Conservation (phyloP, 2,888 invertebrate species). For the Phragmatobia fuliginosa region DNA sequence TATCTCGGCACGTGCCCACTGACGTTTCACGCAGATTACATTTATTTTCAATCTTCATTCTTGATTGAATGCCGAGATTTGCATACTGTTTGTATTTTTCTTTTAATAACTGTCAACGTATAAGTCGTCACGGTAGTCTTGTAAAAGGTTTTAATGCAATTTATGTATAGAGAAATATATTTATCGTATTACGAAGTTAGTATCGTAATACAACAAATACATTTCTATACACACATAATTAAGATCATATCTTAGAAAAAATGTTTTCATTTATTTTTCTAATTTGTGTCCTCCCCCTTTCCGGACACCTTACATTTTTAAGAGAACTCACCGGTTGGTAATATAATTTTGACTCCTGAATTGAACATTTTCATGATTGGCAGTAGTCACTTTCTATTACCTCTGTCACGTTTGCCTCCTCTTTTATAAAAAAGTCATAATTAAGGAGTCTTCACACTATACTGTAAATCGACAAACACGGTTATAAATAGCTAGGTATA, state of each 20-base stretch:
- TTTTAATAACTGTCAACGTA: slow-evolving; percentile 18
- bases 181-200: background rate
- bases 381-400: too few relatives aligned
- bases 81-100: slow-evolving; percentile 34
- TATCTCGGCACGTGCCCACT: slow-evolving; percentile 64
- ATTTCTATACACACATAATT: too few relatives aligned
- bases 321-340: too few relatives aligned
- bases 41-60: slow-evolving; percentile 76
- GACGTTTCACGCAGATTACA: slow-evolving; percentile 75
- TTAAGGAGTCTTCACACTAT: background rate
- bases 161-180: background rate
- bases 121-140: slow-evolving; percentile 20
- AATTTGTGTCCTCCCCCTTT: too few relatives aligned
- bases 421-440: background rate
- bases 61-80: slow-evolving; percentile 56
- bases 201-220: too few relatives aligned
- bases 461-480: background rate
- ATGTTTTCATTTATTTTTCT: too few relatives aligned
- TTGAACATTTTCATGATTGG: too few relatives aligned
- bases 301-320: too few relatives aligned
- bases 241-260: too few relatives aligned
- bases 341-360: too few relatives aligned
- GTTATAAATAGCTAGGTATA: background rate
- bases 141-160: slow-evolving; percentile 10
- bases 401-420: too few relatives aligned